These are phyloP conservation scores for Xiphophorus maculatus DNA, from an alignment of 2,113 vertebrate species.

Conservation along the genomic window DNA sequence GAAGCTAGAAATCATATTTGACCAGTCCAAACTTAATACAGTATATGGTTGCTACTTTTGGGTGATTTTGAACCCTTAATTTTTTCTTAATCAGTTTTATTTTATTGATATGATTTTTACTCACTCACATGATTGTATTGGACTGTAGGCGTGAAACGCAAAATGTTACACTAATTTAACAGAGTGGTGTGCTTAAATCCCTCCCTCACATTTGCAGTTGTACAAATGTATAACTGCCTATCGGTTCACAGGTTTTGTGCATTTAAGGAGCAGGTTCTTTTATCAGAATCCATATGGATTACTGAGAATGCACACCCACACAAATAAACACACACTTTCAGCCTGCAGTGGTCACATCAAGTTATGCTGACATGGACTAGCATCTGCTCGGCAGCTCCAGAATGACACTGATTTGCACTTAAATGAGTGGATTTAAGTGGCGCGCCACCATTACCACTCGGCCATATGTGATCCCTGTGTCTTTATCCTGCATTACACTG, in stretches of 20 bases:
- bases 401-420: slow-evolving; percentile 93
- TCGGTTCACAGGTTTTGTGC: slow-evolving; percentile 57
- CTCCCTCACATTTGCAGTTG: neutral
- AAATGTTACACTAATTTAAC: slow-evolving; percentile 5
- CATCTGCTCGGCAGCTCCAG: slow-evolving; percentile 72
- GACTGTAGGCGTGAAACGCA: neutral
- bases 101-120: neutral
- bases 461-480: slow-evolving; percentile 92
- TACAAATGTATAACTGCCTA: slow-evolving; percentile 30
- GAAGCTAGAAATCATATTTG: neutral
- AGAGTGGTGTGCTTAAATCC: slow-evolving; percentile 37
- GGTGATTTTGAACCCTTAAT: neutral
- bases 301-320: slow-evolving; percentile 23
- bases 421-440: slow-evolving; percentile 94
- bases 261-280: slow-evolving; percentile 58
- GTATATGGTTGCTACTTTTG: neutral
- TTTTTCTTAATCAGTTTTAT: neutral
- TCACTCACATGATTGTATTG: neutral
- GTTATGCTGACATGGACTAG: slow-evolving; percentile 74
- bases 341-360: slow-evolving; percentile 56
- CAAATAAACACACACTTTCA: slow-evolving; percentile 37
- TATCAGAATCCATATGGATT: slow-evolving; percentile 44
- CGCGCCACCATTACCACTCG: slow-evolving; percentile 89
- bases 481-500: slow-evolving; percentile 89
- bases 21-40: neutral